A percentile compares a stretch with the other conserved stretches of the same genome.
These are phyloP conservation scores for Caenorhabditis sp. DNA, from an alignment of 2,888 invertebrate species.

Conservation along the genomic window DNA sequence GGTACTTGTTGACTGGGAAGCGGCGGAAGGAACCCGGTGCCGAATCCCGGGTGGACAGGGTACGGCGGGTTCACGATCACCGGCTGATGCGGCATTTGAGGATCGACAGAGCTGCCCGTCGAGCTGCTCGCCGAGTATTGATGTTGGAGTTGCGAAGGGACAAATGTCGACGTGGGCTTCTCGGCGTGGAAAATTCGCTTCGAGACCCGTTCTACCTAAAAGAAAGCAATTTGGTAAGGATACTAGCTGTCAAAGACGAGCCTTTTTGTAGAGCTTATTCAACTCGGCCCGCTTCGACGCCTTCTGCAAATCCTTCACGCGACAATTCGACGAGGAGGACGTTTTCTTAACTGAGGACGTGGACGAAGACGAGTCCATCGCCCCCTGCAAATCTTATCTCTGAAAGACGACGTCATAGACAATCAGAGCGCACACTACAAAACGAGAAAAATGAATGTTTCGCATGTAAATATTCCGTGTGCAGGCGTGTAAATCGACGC, in stretches of 20 bases:
- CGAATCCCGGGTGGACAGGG: slow-evolving; percentile 22
- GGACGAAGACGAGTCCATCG: slow-evolving; percentile 5
- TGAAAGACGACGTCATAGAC: not conserved
- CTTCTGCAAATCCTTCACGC: slow-evolving; percentile 19
- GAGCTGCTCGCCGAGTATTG: slow-evolving; percentile 16
- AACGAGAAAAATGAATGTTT: not conserved
- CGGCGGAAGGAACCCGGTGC: slow-evolving; percentile 37
- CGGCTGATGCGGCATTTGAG: slow-evolving; percentile 45
- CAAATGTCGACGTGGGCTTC: slow-evolving; percentile 16
- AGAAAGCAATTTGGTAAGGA: not conserved
- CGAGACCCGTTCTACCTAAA: slow-evolving; percentile 30
- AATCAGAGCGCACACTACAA: not conserved
- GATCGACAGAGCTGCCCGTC: slow-evolving; percentile 6
- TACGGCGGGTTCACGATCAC: slow-evolving; percentile 40
- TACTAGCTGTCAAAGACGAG: not conserved
- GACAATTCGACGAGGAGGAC: slow-evolving; percentile 16
- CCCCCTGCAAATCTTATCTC: slow-evolving; percentile 22
- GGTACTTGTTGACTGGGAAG: slow-evolving; percentile 14
- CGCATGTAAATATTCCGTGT: not conserved
- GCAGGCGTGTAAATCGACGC: slow-evolving; percentile 32
- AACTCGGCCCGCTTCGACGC: slow-evolving; percentile 28
- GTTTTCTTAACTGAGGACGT: slow-evolving; percentile 19
- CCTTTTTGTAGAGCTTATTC: slow-evolving; percentile 42
- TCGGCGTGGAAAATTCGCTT: slow-evolving; percentile 32
- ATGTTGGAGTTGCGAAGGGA: slow-evolving; percentile 21